Evolutionary conservation across 2,888 invertebrate species (phyloP).

Genomic region (Pollenia angustigena): DNA sequence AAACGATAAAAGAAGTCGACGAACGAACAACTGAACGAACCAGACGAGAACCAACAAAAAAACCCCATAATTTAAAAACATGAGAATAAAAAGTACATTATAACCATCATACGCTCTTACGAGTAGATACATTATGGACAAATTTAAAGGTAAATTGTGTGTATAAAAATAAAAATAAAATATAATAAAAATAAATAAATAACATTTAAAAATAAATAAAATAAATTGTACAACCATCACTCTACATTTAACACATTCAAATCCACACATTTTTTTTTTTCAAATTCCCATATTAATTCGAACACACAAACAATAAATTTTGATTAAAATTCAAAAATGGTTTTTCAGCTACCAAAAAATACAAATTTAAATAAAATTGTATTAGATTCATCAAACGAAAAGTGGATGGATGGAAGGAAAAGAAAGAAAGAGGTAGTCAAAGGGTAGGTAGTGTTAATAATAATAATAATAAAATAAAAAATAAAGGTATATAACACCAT

Average conservation of each 20-base stretch:
- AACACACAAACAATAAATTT: constrained; percentile 13
- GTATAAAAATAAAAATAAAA: neutral
- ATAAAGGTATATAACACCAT: constrained; percentile 69
- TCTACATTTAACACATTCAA: constrained; percentile 40
- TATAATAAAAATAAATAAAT: constrained; percentile 61
- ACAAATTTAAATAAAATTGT: constrained; percentile 55
- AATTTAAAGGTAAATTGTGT: constrained; percentile 10
- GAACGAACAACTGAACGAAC: neutral
- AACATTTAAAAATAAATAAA: constrained; percentile 70
- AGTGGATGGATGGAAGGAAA: constrained; percentile 21
- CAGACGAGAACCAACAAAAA: constrained; percentile 2
- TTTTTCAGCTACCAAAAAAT: constrained; percentile 60
- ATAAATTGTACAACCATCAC: constrained; percentile 56
- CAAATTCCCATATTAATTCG: constrained; percentile 16
- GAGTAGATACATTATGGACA: neutral
- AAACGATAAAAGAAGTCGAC: constrained; percentile 27
- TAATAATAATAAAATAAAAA: constrained; percentile 47
- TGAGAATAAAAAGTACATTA: constrained; percentile 54
- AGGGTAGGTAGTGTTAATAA: constrained; percentile 59
- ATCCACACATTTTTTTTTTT: neutral
- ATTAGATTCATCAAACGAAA: constrained; percentile 54
- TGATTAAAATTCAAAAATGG: constrained; percentile 72
- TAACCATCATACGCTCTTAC: constrained; percentile 2
- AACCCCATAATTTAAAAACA: constrained; percentile 66
- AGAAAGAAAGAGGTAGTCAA: constrained; percentile 61